Conservation (phyloP, 2,888 invertebrate species). For the Kryphioiulus occultus region DNA sequence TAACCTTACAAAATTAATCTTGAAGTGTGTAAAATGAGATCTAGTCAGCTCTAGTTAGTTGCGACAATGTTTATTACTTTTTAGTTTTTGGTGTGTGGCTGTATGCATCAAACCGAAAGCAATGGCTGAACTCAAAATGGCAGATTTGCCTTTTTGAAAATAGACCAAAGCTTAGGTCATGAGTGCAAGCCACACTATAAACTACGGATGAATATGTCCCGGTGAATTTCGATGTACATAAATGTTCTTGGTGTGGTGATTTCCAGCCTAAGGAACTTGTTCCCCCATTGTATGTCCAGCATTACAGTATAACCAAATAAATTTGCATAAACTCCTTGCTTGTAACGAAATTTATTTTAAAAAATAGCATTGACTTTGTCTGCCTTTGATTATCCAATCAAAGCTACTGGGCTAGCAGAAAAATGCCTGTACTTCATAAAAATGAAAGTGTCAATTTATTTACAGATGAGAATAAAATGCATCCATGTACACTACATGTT, state of each 20-base stretch:
- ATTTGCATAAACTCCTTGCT: not conserved
- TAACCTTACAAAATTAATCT: not conserved
- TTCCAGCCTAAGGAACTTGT: not conserved
- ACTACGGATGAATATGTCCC: conserved; percentile 36
- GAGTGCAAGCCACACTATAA: not conserved
- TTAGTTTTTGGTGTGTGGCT: conserved; percentile 30
- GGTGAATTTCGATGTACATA: conserved; percentile 45
- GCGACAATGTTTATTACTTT: not conserved
- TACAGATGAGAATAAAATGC: not conserved
- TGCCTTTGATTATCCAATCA: no score
- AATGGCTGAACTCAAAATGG: not conserved
- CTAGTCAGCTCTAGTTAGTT: conserved; percentile 44
- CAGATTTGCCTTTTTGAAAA: not conserved
- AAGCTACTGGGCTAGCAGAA: no score
- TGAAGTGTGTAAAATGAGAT: not conserved
- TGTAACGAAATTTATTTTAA: not conserved
- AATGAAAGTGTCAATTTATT: conserved; percentile 8
- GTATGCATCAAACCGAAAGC: not conserved
- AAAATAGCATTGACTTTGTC: no score
- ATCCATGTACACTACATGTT: not conserved
- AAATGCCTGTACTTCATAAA: not conserved
- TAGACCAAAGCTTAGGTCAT: not conserved
- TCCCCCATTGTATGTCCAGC: not conserved
- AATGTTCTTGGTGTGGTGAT: conserved; percentile 38
- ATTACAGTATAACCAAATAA: not conserved